Conservation (phyloP, 2,888 invertebrate genomes). For the Lycia hirtaria region DNA sequence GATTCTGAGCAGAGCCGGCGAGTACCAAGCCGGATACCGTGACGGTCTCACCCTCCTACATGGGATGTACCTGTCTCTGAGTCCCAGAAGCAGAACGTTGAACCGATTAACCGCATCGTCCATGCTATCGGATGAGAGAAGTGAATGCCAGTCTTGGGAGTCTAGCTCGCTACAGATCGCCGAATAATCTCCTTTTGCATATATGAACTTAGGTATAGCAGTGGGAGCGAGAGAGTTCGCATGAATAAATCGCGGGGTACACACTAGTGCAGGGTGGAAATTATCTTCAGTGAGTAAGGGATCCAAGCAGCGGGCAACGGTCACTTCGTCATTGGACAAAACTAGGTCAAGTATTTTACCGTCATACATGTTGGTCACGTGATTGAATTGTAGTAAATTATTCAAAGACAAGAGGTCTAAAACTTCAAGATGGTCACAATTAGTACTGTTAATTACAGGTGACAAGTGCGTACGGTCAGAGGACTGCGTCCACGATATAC, state of each 20-base stretch:
- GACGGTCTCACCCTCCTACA: neutral
- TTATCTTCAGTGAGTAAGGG: neutral
- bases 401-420: constrained; percentile 2
- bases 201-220: neutral
- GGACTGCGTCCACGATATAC: neutral
- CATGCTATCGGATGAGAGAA: neutral
- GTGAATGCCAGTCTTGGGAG: neutral
- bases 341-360: neutral
- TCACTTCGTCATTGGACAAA: neutral
- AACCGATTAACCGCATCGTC: neutral
- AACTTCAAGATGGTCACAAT: neutral
- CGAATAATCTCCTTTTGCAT: neutral
- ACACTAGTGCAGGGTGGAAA: neutral
- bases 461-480: neutral
- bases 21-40: neutral
- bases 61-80: neutral
- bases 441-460: neutral
- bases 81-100: neutral
- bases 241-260: neutral
- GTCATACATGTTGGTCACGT: neutral
- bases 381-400: neutral
- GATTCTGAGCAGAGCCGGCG: neutral
- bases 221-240: neutral
- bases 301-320: neutral
- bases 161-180: neutral